Conservation (phyloP, 2,113 vertebrate genomes). For the Channa argus region DNA sequence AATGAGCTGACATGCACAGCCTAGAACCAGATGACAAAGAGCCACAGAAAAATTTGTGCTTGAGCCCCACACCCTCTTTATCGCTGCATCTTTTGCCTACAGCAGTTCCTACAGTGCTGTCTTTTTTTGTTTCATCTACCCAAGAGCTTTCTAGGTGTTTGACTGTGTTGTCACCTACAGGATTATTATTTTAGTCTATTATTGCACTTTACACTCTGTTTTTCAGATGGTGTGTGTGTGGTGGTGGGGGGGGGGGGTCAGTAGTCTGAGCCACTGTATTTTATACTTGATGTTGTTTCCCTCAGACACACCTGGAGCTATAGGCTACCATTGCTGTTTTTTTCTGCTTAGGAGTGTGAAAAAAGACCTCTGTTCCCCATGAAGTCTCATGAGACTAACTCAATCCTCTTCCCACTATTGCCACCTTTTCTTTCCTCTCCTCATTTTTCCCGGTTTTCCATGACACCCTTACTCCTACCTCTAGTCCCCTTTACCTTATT, state of each 20-base stretch:
- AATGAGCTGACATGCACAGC: constrained; percentile 64
- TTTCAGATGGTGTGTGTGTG: too few relatives aligned
- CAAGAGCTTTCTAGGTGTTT: too few relatives aligned
- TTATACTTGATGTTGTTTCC: background rate
- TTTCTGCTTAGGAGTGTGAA: constrained; percentile 19
- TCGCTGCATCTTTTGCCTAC: constrained; percentile 15
- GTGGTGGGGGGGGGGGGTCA: too few relatives aligned
- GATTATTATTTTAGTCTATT: background rate
- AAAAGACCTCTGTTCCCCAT: constrained; percentile 54
- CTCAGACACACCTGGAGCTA: background rate
- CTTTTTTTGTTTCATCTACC: too few relatives aligned
- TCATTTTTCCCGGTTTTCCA: constrained; percentile 40
- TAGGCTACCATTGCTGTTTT: background rate
- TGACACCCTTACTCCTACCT: constrained; percentile 37
- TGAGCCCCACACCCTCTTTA: constrained; percentile 30
- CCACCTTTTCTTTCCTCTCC: constrained; percentile 37
- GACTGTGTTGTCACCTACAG: background rate
- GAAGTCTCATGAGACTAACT: background rate
- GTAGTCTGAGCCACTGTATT: too few relatives aligned
- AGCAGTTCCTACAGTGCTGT: background rate
- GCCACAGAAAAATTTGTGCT: constrained; percentile 29
- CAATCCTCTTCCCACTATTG: constrained; percentile 29
- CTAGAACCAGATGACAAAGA: constrained; percentile 14
- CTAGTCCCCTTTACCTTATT: constrained; percentile 33
- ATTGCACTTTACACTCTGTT: too few relatives aligned